Percentiles rank a stretch among this genome's conserved stretches.
Conservation (phyloP, 2,888 invertebrate genomes). For the Zeuzera pyrina region DNA sequence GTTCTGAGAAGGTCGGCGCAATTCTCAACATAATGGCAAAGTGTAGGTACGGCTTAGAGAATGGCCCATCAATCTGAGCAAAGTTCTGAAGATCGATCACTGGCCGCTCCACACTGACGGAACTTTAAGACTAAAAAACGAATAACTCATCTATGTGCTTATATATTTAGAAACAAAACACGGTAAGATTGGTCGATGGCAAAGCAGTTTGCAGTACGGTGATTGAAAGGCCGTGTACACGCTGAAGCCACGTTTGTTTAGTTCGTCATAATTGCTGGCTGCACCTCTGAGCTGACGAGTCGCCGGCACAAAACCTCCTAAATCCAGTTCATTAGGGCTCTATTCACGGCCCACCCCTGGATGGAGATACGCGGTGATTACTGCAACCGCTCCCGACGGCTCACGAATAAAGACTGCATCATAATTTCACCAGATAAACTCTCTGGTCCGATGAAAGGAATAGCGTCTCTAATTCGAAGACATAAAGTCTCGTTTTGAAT, state of each 20-base stretch:
- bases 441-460: conserved; percentile 36
- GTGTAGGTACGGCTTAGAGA: conserved; percentile 42
- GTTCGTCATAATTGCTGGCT: conserved; percentile 67
- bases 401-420: conserved; percentile 74
- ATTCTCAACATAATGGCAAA: conserved; percentile 43
- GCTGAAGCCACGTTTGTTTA: conserved; percentile 55
- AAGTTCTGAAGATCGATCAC: conserved; percentile 40
- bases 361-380: conserved; percentile 74
- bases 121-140: neutral
- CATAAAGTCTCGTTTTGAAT: conserved; percentile 45
- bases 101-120: conserved; percentile 29
- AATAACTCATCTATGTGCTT: neutral
- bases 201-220: conserved; percentile 28
- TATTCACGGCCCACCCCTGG: conserved; percentile 70
- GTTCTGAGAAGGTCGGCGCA: conserved; percentile 54
- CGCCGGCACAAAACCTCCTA: conserved; percentile 70
- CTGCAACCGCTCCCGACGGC: conserved; percentile 73
- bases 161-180: neutral
- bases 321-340: conserved; percentile 74
- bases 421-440: conserved; percentile 72
- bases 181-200: conserved; percentile 12
- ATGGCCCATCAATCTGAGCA: conserved; percentile 48
- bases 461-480: conserved; percentile 38
- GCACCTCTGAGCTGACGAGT: conserved; percentile 66
- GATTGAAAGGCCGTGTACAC: conserved; percentile 46